Evolutionary conservation across 1,140 invertebrate genomes (phyloP).

Genomic region (Drosophila takahashii): DNA sequence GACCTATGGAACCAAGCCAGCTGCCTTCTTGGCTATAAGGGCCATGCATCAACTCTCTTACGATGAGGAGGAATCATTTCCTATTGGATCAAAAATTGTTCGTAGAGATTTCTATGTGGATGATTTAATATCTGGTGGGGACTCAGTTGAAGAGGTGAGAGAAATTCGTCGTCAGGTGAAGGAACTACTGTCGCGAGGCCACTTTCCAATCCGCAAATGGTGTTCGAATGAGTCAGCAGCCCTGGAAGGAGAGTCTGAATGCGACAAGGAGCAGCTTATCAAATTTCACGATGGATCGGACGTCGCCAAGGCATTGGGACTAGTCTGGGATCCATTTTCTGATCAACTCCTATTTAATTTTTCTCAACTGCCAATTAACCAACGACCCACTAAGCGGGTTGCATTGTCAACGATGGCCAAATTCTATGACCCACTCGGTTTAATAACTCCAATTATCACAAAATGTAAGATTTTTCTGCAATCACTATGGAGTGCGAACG

Average conservation of each 20-base stretch:
- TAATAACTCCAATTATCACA: not conserved
- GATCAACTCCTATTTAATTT: not conserved
- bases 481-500: no score
- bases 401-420: not conserved
- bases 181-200: not conserved
- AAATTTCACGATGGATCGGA: not conserved
- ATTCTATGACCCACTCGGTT: not conserved
- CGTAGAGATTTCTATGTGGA: not conserved
- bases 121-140: not conserved
- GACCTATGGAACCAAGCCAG: not conserved
- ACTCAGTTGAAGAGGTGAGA: not conserved
- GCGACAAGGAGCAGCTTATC: not conserved
- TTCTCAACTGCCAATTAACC: not conserved
- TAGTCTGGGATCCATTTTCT: not conserved
- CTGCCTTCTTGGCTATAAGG: not conserved
- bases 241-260: not conserved
- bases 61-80: no score
- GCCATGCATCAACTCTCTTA: no score
- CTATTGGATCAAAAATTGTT: not conserved
- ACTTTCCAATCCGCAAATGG: not conserved
- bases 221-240: not conserved
- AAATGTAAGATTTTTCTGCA: not conserved
- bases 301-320: not conserved
- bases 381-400: not conserved
- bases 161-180: not conserved